phyloP scores from a whole-genome alignment of 2,888 invertebrate genomes.

The Nomada lathburiana region DNA sequence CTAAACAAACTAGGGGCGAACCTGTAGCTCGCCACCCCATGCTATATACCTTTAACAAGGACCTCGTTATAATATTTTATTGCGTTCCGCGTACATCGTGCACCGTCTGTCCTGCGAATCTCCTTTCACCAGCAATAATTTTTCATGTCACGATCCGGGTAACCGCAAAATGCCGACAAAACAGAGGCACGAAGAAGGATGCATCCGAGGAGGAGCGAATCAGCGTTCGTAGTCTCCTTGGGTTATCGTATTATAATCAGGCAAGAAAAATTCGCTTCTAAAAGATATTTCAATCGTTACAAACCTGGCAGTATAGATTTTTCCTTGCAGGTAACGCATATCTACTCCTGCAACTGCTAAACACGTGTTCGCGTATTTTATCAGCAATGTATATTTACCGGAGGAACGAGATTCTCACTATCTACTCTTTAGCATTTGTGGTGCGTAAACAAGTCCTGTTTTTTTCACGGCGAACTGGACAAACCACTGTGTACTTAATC shows the following conservation, averaged over 20 bases:
- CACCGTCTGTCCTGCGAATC: constrained; percentile 22
- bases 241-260: background rate
- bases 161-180: constrained; percentile 40
- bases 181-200: constrained; percentile 23
- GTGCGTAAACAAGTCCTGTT: constrained; percentile 1
- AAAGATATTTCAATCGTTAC: background rate
- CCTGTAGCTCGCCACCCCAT: constrained; percentile 55
- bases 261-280: background rate
- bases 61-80: constrained; percentile 84
- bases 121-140: constrained; percentile 4
- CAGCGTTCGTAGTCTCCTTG: background rate
- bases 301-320: background rate
- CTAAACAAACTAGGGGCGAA: constrained; percentile 82
- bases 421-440: background rate
- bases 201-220: background rate
- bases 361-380: background rate
- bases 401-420: background rate
- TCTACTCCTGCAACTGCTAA: background rate
- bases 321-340: background rate
- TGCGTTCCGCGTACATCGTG: constrained; percentile 63
- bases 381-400: background rate
- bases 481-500: background rate
- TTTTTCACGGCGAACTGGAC: constrained; percentile 8
- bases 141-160: constrained; percentile 4
- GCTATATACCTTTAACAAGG: constrained; percentile 81